phyloP scores from a whole-genome alignment of 1,140 invertebrate genomes.

The Hyles euphorbiae region DNA sequence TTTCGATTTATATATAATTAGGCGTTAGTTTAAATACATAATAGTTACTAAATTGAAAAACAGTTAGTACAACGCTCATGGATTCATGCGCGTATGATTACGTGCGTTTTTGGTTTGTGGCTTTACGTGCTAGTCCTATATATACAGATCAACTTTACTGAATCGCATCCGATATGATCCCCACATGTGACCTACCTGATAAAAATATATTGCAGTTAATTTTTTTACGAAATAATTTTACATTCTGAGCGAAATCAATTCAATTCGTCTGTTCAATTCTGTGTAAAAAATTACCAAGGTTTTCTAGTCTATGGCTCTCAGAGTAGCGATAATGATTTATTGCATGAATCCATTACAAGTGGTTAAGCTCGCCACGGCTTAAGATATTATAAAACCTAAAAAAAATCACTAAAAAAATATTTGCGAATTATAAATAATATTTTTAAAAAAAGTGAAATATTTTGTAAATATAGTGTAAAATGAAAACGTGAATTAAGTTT shows the following conservation, averaged over 20 bases:
- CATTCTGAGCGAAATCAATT: not conserved
- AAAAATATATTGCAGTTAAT: not conserved
- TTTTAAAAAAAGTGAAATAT: conserved; percentile 57
- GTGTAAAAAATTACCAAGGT: no score
- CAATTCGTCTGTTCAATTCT: not conserved
- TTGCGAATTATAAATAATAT: conserved; percentile 66
- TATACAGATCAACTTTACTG: no score
- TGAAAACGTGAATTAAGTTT: conserved; percentile 19
- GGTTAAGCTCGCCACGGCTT: conserved; percentile 23
- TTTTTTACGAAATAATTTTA: not conserved
- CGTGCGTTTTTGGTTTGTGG: not conserved
- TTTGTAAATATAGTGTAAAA: conserved; percentile 67
- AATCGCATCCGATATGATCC: no score
- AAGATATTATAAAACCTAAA: conserved; percentile 21
- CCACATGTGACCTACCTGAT: no score
- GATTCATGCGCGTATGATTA: conserved; percentile 31
- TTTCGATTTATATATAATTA: conserved; percentile 49
- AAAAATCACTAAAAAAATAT: conserved; percentile 30
- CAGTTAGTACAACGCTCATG: conserved; percentile 55
- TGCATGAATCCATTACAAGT: conserved; percentile 31
- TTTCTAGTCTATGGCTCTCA: no score
- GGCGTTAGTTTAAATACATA: conserved; percentile 41
- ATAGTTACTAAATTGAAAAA: conserved; percentile 55
- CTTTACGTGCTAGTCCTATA: not conserved
- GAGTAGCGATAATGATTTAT: not conserved